Evolutionary conservation across 2,888 invertebrate genomes (phyloP), one percentile per base, ranked within the genome.

Genomic region (Zeuzera pyrina): DNA sequence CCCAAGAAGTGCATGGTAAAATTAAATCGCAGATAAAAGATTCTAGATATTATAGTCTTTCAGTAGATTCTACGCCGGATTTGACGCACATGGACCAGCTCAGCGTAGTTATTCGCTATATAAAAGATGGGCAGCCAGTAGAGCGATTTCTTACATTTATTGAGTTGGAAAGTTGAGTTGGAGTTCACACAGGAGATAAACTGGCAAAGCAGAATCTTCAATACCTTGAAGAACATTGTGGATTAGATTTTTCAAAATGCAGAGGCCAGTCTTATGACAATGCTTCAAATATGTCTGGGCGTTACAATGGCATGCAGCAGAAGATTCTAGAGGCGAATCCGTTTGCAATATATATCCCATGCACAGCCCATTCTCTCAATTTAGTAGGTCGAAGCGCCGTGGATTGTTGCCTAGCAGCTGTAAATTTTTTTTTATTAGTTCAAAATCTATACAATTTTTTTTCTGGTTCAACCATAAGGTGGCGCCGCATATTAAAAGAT

Each of bases 301-400:
- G 4, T 3, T 26, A 26, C 12, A 13, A 26, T 12, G n/a, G 26
- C 5, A 13, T 26, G 12, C 26, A 26, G 12, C 4, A 4, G 4
- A 26, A 6, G 5, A 26, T 26, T 12, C 7, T 12, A 26, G 12
- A 26, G 4, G 8, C 3, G 3, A 45, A 53, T 43, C 27, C 35
- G 22, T 35, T 39, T 23, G 52, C 50, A 27, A 49, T 52, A 38
- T 57, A 36, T 31, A 39, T 54, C 25, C 52, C 54, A 15, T 53
- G 51, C 38, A 30, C 42, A 8, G 39, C 46, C 4, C 53, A 52
- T 30, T 33, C 40, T 19, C 31, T 50, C 30, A 55, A 57, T 45
- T 41, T 55, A 21, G 47, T 56, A n/a, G 49, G 55, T 8, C 52
- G 50, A 36, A 47, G 55, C 36, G 44, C 47, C 24, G 47, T 49